Evolutionary conservation across 2,888 invertebrate genomes (phyloP).

Genomic region (Tryphoninae sp.): DNA sequence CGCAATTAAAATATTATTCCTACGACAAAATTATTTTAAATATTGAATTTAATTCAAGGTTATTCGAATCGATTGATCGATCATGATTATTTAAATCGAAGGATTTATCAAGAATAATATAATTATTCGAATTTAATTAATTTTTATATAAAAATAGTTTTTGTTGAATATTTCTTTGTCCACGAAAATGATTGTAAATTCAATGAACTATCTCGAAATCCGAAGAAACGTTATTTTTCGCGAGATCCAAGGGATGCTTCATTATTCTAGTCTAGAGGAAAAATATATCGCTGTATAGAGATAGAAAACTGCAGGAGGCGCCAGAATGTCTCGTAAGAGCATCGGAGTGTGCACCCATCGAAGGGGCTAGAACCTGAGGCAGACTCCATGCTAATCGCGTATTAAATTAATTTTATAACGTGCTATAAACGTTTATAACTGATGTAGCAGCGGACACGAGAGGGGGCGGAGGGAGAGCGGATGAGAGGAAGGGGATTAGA

Average conservation of each 20-base stretch:
- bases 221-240: too few relatives aligned
- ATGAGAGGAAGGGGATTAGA: constrained; percentile 27
- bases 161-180: not conserved
- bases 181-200: too few relatives aligned
- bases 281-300: too few relatives aligned
- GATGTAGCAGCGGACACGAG: constrained; percentile 37
- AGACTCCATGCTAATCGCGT: constrained; percentile 76
- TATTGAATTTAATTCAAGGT: too few relatives aligned
- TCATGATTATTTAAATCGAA: too few relatives aligned
- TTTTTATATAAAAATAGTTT: not conserved
- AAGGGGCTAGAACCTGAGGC: constrained; percentile 12
- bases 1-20: too few relatives aligned
- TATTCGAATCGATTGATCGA: too few relatives aligned
- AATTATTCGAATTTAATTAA: not conserved
- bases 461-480: constrained; percentile 20
- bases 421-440: constrained; percentile 78
- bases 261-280: too few relatives aligned
- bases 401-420: constrained; percentile 80
- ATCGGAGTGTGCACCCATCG: constrained; percentile 12
- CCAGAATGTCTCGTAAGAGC: constrained; percentile 51
- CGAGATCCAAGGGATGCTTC: too few relatives aligned
- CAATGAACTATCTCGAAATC: too few relatives aligned
- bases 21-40: too few relatives aligned
- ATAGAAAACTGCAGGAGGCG: constrained; percentile 27
- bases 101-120: not conserved